Conservation (phyloP, 2,113 vertebrate genomes). For the Damaliscus lunatus region DNA sequence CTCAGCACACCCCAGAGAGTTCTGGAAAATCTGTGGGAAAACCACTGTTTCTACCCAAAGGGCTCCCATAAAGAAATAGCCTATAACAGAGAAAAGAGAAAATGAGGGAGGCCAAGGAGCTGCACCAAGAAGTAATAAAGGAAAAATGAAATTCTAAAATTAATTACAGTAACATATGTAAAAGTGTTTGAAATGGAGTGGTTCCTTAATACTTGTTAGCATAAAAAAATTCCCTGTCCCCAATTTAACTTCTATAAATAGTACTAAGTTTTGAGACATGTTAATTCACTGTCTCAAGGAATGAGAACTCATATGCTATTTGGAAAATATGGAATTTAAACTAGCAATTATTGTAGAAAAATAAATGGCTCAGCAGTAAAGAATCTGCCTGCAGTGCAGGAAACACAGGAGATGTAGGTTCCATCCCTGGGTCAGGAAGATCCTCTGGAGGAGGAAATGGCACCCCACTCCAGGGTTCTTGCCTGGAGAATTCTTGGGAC, state of each 20-base stretch:
- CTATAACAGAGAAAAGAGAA: neutral
- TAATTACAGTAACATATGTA: neutral
- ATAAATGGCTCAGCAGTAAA: neutral
- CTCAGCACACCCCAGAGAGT: neutral
- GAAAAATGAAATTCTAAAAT: constrained; percentile 18
- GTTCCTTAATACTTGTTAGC: constrained; percentile 2
- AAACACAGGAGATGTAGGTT: neutral
- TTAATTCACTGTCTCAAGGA: constrained; percentile 38
- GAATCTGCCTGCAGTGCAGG: neutral
- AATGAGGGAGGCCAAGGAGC: neutral
- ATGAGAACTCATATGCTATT: neutral
- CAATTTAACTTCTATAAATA: constrained; percentile 42
- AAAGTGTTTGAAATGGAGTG: neutral
- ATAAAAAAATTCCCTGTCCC: neutral
- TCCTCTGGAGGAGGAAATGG: neutral
- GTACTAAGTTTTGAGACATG: constrained; percentile 30
- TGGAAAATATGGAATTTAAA: neutral
- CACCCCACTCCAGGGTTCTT: neutral
- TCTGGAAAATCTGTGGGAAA: neutral
- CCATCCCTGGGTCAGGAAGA: neutral
- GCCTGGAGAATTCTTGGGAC: neutral
- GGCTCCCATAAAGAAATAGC: neutral
- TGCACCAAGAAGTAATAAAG: neutral
- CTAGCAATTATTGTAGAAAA: neutral
- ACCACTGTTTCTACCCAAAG: neutral